Base-by-base conservation (phyloP, 92 coral and sea anemone species). In the Umimayanthus chanpuru region DNA sequence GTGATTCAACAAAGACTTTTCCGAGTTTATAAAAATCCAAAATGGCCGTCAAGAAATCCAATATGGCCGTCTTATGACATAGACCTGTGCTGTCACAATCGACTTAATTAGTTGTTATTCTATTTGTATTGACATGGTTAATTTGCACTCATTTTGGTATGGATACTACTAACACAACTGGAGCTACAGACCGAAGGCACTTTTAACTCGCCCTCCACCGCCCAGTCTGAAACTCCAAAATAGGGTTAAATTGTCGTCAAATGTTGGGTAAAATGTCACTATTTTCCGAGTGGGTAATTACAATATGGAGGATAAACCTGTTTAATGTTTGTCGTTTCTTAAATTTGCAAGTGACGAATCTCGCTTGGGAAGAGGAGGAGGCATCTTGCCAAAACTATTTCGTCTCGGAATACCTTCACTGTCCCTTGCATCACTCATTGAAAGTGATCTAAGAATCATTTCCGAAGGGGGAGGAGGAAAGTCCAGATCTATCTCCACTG, bases 401-500 rank as follows among this genome's bases (percentile, higher is more conserved):
- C 91, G 73, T 81, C 94, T 93, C 23, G 85, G 90, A 41, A 76
- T 78, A 73, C 78, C 65, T 40, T 79, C 91, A 23, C 76, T 72
- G 89, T 92, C 88, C 4, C 85, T 72, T 41, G 87, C 44, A 39
- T 50, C 61, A 70, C 61, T 83, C 89, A 88, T 81, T 73, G 89
- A 58, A 66, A 92, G 86, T 14, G 93, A 90, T 26, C 68, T 80
- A 23, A 95, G 89, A 41, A 95, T 32, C 76, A 93, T 92, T 64
- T 93, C 96, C 87, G 98, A 91, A 66, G 98, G 98, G 88, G 98
- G 98, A 29, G 98, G 98, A 21, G 98, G 98, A 38, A 95, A 85
- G 90, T 95, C 96, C 65, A 85, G 85, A 41, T 95, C 98, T 65
- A 84, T 78, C 26, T 72, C 94, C 14, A 81, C 89, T 50, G 88